Percentiles rank a stretch among this genome's conserved stretches.
These are phyloP conservation scores for Diabrotica virgifera DNA, from an alignment of 1,140 invertebrate species.

Conservation along the genomic window DNA sequence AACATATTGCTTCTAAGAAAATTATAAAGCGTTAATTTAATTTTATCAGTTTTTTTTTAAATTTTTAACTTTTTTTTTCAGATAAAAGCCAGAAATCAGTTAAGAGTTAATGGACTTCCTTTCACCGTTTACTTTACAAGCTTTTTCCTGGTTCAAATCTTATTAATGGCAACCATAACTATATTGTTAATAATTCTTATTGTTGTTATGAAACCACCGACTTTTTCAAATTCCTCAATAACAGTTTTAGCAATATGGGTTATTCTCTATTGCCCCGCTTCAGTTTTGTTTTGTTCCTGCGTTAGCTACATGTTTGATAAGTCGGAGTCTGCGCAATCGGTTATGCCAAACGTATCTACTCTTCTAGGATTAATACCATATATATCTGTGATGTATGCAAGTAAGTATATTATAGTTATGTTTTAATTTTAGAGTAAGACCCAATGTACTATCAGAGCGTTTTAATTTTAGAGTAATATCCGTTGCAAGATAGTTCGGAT, in stretches of 20 bases:
- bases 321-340: slow-evolving; percentile 75
- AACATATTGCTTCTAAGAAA: too few relatives aligned
- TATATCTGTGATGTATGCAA: slow-evolving; percentile 63
- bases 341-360: slow-evolving; percentile 72
- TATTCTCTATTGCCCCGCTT: slow-evolving; percentile 71
- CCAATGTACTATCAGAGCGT: too few relatives aligned
- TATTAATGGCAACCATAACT: slow-evolving; percentile 67
- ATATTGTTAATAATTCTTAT: slow-evolving; percentile 66
- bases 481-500: too few relatives aligned
- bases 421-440: too few relatives aligned
- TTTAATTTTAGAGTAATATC: too few relatives aligned
- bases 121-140: slow-evolving; percentile 75
- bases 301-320: slow-evolving; percentile 79
- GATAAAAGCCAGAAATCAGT: slow-evolving; percentile 78
- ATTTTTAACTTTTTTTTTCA: slow-evolving; percentile 46
- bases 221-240: slow-evolving; percentile 66
- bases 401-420: slow-evolving; percentile 54
- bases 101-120: slow-evolving; percentile 76
- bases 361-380: slow-evolving; percentile 74
- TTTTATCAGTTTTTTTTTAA: too few relatives aligned
- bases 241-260: slow-evolving; percentile 64
- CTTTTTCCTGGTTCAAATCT: slow-evolving; percentile 70
- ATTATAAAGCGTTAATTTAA: too few relatives aligned
- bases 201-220: slow-evolving; percentile 64
- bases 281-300: slow-evolving; percentile 71